These are phyloP conservation scores for Clupea harengus DNA, from an alignment of 2,113 vertebrate species.

Conservation along the genomic window DNA sequence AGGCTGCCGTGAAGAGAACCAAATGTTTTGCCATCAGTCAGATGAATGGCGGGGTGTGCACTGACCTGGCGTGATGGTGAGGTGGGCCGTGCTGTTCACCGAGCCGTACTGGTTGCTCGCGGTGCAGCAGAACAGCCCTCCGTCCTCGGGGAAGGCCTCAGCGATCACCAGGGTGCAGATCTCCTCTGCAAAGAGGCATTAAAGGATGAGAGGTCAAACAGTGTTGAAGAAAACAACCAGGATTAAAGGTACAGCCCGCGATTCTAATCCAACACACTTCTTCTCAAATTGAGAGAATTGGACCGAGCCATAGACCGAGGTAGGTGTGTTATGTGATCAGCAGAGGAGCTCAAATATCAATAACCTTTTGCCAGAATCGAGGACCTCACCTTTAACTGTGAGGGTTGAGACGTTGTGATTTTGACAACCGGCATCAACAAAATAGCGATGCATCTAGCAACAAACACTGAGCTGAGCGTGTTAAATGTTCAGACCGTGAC, in stretches of 20 bases:
- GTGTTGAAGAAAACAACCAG: background rate
- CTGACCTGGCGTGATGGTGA: constrained; percentile 82
- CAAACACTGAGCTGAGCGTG: background rate
- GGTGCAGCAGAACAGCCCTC: constrained; percentile 85
- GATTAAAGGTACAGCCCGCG: background rate
- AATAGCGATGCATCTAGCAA: background rate
- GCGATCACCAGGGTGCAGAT: constrained; percentile 97
- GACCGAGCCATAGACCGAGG: background rate
- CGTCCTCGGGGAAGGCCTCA: constrained; percentile 94
- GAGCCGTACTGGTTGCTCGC: constrained; percentile 84
- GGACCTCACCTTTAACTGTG: background rate
- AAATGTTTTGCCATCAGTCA: background rate
- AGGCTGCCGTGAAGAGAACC: background rate
- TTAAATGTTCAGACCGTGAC: constrained; percentile 1
- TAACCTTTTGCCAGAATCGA: background rate
- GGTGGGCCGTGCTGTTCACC: constrained; percentile 79
- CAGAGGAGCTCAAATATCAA: background rate
- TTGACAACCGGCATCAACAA: constrained; percentile 14
- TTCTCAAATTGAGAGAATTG: background rate
- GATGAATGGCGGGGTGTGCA: background rate
- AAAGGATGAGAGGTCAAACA: background rate
- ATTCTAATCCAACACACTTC: background rate
- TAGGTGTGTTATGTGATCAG: background rate
- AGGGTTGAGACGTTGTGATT: background rate
- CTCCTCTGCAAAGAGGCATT: constrained; percentile 75